Percentiles rank a stretch among this genome's conserved stretches.
These are phyloP conservation scores for Oreotragus oreotragus DNA, from an alignment of 2,113 vertebrate species.

Conservation along the genomic window DNA sequence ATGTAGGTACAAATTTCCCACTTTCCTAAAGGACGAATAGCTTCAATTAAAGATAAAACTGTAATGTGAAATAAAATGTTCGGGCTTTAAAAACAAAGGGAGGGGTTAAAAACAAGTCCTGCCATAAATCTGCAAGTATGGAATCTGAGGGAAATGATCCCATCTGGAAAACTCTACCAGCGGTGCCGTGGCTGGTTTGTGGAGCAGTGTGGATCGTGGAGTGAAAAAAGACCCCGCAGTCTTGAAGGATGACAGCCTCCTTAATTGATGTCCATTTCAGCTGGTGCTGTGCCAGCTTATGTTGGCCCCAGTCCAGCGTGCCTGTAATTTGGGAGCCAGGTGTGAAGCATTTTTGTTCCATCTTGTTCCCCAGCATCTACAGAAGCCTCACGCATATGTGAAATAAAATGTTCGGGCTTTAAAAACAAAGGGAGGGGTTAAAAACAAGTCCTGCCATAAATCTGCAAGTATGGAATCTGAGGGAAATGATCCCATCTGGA, in stretches of 20 bases:
- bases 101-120: conserved; percentile 46
- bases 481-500: conserved; percentile 84
- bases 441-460: conserved; percentile 74
- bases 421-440: conserved; percentile 50
- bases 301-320: conserved; percentile 83
- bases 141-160: conserved; percentile 81
- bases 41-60: conserved; percentile 76
- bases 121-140: conserved; percentile 79
- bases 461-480: conserved; percentile 78
- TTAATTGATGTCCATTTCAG: conserved; percentile 88
- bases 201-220: conserved; percentile 72
- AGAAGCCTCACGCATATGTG: conserved; percentile 78
- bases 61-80: conserved; percentile 74
- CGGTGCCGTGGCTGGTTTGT: conserved; percentile 78
- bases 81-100: conserved; percentile 66
- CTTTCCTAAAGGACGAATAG: conserved; percentile 49
- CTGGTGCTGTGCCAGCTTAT: conserved; percentile 86
- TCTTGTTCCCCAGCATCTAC: conserved; percentile 85
- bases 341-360: conserved; percentile 85
- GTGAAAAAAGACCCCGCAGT: conserved; percentile 78
- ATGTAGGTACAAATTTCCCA: conserved; percentile 52
- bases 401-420: conserved; percentile 76
- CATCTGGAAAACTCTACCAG: conserved; percentile 82
- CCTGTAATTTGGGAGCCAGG: conserved; percentile 86
- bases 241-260: conserved; percentile 82